These are phyloP conservation scores for Himantopus leucocephalus DNA, from an alignment of 2,113 vertebrate species.

Conservation along the genomic window DNA sequence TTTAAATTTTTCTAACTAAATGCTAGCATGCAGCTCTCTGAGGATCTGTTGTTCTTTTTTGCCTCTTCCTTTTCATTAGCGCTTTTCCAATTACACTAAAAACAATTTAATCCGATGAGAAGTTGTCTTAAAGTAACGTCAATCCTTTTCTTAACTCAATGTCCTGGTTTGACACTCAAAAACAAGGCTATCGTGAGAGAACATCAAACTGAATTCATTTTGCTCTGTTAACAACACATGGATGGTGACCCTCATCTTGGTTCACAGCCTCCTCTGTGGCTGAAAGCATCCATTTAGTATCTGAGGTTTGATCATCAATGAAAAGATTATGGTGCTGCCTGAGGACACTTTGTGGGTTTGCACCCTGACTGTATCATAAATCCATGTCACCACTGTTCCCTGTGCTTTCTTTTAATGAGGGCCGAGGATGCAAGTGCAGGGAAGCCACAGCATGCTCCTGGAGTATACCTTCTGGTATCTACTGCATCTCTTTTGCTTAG, in stretches of 20 bases:
- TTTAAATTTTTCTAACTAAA: conserved; percentile 39
- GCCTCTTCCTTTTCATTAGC: not conserved
- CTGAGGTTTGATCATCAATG: not conserved
- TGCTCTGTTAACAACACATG: not conserved
- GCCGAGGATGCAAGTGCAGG: not conserved
- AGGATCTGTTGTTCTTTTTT: conserved; percentile 28
- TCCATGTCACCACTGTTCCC: too few relatives aligned
- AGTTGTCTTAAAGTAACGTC: conserved; percentile 6
- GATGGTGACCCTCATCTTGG: not conserved
- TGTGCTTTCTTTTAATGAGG: not conserved
- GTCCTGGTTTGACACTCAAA: not conserved
- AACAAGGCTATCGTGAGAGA: not conserved
- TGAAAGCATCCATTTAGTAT: not conserved
- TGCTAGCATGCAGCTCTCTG: not conserved
- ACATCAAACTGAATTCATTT: not conserved
- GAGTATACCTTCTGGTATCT: not conserved
- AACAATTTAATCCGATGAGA: not conserved
- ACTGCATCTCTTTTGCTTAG: not conserved
- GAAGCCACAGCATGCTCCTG: not conserved
- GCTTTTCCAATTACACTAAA: not conserved
- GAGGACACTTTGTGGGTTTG: not conserved
- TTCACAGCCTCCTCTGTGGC: not conserved
- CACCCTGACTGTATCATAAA: not conserved
- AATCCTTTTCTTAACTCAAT: not conserved
- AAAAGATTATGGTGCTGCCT: not conserved